A percentile compares a stretch with the other conserved stretches of the same genome.
These are phyloP conservation scores for Zophobas atratus DNA, from an alignment of 1,140 invertebrate genomes.

Conservation along the genomic window DNA sequence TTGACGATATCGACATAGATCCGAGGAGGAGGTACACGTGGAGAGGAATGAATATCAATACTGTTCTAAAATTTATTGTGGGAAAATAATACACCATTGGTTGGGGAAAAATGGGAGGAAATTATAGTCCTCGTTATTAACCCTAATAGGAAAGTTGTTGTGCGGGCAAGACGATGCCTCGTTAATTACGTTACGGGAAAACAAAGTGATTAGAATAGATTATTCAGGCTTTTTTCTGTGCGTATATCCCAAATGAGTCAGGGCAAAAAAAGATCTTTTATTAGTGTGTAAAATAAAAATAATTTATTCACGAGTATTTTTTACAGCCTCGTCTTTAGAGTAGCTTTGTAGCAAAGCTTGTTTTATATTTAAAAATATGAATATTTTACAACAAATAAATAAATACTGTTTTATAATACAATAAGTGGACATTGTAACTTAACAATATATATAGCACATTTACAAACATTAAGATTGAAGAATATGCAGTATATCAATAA, in stretches of 20 bases:
- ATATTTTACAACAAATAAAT: slow-evolving; percentile 22
- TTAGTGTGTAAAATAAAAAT: slow-evolving; percentile 22
- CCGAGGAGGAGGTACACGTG: slow-evolving; percentile 27
- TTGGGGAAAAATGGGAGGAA: slow-evolving; percentile 8
- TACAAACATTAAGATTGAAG: slow-evolving; percentile 21
- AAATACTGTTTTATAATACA: slow-evolving; percentile 21
- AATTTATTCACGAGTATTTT: slow-evolving; percentile 32
- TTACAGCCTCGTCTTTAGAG: slow-evolving; percentile 22
- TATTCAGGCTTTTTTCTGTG: no score
- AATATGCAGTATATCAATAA: neutral
- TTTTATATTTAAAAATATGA: neutral
- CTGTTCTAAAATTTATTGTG: slow-evolving; percentile 31
- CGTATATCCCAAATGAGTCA: no score
- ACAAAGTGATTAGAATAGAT: neutral
- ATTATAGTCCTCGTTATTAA: neutral
- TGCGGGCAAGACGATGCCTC: no score
- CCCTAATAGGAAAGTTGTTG: no score
- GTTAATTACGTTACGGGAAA: no score
- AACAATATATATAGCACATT: slow-evolving; percentile 19
- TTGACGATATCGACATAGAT: slow-evolving; percentile 10
- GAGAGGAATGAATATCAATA: slow-evolving; percentile 26
- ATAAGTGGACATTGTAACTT: neutral
- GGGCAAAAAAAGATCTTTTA: neutral
- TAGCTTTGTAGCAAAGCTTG: slow-evolving; percentile 5
- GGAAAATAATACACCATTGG: neutral